Percentiles rank a stretch among this genome's conserved stretches.
These are phyloP conservation scores for Scrobipalpa atriplicella DNA, from an alignment of 2,888 invertebrate species.

Conservation along the genomic window DNA sequence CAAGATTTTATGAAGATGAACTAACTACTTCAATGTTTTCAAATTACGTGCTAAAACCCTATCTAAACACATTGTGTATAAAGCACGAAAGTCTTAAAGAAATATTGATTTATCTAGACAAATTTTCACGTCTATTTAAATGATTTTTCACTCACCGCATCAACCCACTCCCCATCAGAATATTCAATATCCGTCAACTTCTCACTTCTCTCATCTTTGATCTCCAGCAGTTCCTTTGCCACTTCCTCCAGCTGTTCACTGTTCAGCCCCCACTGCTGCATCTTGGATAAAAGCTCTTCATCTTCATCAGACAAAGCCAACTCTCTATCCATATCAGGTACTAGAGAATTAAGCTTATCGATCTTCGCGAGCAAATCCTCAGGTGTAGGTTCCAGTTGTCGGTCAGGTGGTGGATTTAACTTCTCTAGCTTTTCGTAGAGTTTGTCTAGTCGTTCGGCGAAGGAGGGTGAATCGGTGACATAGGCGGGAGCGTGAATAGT, in stretches of 20 bases:
- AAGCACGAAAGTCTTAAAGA: no score
- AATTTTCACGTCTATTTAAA: no score
- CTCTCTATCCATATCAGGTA: constrained; percentile 36
- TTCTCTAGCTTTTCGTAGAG: constrained; percentile 67
- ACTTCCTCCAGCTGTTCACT: constrained; percentile 63
- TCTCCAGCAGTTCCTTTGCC: constrained; percentile 61
- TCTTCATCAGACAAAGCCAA: constrained; percentile 62
- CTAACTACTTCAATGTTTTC: no score
- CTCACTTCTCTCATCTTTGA: constrained; percentile 52
- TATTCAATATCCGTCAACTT: constrained; percentile 54
- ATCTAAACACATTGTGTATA: no score
- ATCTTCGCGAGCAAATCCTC: constrained; percentile 61
- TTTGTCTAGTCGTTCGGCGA: constrained; percentile 60
- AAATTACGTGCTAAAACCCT: no score
- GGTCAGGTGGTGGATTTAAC: constrained; percentile 47
- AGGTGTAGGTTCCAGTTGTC: constrained; percentile 40
- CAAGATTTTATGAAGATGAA: not conserved
- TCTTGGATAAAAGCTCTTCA: constrained; percentile 62
- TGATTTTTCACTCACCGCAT: constrained; percentile 56
- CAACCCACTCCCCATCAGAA: constrained; percentile 61
- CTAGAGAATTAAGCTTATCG: constrained; percentile 60
- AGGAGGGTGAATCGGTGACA: constrained; percentile 61
- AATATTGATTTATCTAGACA: no score
- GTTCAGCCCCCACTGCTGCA: constrained; percentile 64
- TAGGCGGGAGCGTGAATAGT: constrained; percentile 55